phyloP scores from a whole-genome alignment of 2,888 invertebrate species.

The Nebria salina region DNA sequence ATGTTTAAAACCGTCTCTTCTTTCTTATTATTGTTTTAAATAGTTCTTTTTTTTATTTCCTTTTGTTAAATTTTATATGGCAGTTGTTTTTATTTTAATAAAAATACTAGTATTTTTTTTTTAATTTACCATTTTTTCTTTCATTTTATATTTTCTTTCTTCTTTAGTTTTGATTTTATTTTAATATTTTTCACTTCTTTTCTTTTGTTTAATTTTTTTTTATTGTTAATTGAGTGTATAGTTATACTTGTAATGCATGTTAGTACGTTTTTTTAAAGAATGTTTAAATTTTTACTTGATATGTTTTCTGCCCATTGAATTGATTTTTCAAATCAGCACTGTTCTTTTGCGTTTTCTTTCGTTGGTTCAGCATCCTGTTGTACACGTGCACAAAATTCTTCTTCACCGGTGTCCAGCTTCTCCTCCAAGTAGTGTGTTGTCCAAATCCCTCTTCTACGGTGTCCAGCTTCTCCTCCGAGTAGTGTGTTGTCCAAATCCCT shows the following conservation, averaged over 20 bases:
- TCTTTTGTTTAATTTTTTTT: conserved; percentile 9
- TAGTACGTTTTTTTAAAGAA: conserved; percentile 10
- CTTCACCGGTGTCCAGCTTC: too few species aligned
- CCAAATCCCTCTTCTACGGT: not conserved
- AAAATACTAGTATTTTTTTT: too few species aligned
- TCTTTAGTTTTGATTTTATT: conserved; percentile 9
- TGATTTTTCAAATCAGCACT: not conserved
- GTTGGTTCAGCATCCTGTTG: too few species aligned
- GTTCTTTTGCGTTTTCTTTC: not conserved
- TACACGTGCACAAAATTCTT: too few species aligned
- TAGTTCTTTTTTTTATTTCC: not conserved
- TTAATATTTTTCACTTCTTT: conserved; percentile 2
- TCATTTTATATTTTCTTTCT: not conserved
- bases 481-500: not conserved
- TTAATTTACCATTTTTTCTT: not conserved
- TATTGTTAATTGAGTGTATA: not conserved
- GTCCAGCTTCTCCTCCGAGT: too few species aligned
- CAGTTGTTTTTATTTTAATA: too few species aligned
- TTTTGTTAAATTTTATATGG: conserved; percentile 3
- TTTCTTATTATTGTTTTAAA: conserved; percentile 3
- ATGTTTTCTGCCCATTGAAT: not conserved
- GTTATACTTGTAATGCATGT: conserved; percentile 7
- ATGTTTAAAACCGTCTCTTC: not conserved
- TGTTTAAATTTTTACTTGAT: conserved; percentile 8
- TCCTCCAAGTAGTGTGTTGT: not conserved